Base-by-base conservation (phyloP, 2,888 invertebrate species). In the Apodemia zela region DNA sequence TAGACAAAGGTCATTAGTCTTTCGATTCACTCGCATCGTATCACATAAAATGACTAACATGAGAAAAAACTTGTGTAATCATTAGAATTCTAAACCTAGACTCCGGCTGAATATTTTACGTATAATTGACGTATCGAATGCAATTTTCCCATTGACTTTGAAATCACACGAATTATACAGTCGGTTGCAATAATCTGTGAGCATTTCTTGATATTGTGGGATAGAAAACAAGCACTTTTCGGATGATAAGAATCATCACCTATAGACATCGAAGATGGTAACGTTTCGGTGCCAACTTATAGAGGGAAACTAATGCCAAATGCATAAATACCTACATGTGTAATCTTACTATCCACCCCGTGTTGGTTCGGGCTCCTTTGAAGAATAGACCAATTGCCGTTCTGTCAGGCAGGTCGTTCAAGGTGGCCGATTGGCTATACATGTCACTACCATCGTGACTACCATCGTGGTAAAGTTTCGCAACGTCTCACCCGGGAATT, bases 41-140 rank as follows among this genome's bases (percentile, higher is more conserved):
- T 42, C 42, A 42, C 21, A 11, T 54, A 29, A 54, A 7, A 25
- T 54, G 54, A 25, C 54, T 54, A 54, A 54, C 54, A 54, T 54
- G 54, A 54, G 54, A 54, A 54, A 54, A 54, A 54, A 54, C 21
- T 25, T 54, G 54, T 13, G 54, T 54, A 54, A 54, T 15, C 54
- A 54, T 54, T 54, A 54, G 54, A 54, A 45, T 45, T 45, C 45
- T 45, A 45, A 45, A 54, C 54, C 25, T 54, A 54, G 54, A 54
- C 25, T 25, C 21, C 5, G 15, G 54, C 54, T 25, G 54, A 54
- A 54, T 54, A 54, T 54, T 54, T 54, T 25, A 54, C 25, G 54
- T 21, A 15, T 54, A 54, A 54, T 54, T 54, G 54, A 54, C 54
- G 54, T 54, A 54, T 54, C 54, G 54, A 54, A 54, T 54, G 54